These are phyloP conservation scores for Bombus impatiens DNA, from an alignment of 1,140 invertebrate genomes.

Conservation along the genomic window DNA sequence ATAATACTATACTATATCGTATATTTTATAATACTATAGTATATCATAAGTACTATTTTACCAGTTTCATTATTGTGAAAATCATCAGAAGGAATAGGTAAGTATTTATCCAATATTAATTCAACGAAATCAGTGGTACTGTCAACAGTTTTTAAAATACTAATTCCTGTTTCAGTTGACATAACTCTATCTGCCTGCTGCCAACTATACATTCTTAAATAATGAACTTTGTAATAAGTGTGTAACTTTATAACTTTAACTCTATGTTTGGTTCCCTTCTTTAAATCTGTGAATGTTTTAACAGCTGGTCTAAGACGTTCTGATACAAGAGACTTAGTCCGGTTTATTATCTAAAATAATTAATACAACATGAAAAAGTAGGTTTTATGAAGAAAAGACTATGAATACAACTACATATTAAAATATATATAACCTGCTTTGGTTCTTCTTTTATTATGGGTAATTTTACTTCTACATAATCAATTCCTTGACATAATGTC, in stretches of 20 bases:
- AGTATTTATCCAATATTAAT: constrained; percentile 74
- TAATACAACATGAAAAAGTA: neutral
- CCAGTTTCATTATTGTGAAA: constrained; percentile 57
- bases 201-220: constrained; percentile 76
- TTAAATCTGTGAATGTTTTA: constrained; percentile 71
- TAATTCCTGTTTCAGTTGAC: constrained; percentile 76
- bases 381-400: neutral
- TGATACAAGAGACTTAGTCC: constrained; percentile 71
- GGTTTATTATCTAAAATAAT: constrained; percentile 71
- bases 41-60: constrained; percentile 38
- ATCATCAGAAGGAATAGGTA: constrained; percentile 67
- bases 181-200: constrained; percentile 76
- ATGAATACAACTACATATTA: constrained; percentile 1
- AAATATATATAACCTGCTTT: constrained; percentile 65
- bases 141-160: constrained; percentile 75
- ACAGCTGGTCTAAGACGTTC: constrained; percentile 70
- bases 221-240: constrained; percentile 75
- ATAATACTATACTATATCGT: neutral
- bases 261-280: constrained; percentile 73
- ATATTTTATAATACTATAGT: neutral
- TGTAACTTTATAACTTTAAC: constrained; percentile 72
- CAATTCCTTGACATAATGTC: constrained; percentile 76
- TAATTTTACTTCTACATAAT: constrained; percentile 76
- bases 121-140: constrained; percentile 73
- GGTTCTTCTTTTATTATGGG: constrained; percentile 79